Evolutionary conservation across 2,888 invertebrate genomes (phyloP).

Genomic region (Leptopilina myrica): DNA sequence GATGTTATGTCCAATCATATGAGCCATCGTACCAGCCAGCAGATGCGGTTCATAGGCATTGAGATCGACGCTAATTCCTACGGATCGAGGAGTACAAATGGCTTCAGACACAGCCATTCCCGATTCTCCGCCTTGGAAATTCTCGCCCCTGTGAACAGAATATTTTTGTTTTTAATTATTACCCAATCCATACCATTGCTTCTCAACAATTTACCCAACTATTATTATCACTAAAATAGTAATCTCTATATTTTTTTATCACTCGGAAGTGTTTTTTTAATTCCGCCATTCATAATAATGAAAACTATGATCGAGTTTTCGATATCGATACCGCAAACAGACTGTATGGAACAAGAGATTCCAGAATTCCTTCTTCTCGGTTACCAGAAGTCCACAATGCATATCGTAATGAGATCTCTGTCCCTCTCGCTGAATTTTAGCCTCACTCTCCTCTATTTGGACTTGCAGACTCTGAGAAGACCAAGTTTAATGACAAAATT

Average conservation of each 20-base stretch:
- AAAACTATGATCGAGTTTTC: no score
- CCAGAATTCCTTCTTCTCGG: constrained; percentile 13
- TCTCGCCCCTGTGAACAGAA: constrained; percentile 82
- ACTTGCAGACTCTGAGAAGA: constrained; percentile 30
- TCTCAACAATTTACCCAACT: no score
- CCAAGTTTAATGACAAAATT: constrained; percentile 30
- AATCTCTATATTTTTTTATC: no score
- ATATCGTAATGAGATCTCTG: constrained; percentile 53
- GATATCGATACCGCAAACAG: not conserved
- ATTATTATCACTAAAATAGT: no score
- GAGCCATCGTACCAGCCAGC: constrained; percentile 96
- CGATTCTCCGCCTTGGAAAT: constrained; percentile 92
- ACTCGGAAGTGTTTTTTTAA: no score
- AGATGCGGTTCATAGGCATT: constrained; percentile 96
- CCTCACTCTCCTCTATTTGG: not conserved
- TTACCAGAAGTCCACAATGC: constrained; percentile 35
- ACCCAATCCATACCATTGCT: no score
- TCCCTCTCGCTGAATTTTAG: not conserved
- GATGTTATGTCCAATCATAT: constrained; percentile 98
- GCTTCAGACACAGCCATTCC: constrained; percentile 96
- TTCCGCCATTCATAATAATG: no score
- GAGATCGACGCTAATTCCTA: constrained; percentile 95
- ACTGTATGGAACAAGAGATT: not conserved
- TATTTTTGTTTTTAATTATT: no score
- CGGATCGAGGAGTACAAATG: constrained; percentile 94